Percentiles rank a stretch among this genome's conserved stretches.
These are phyloP conservation scores for Allygus modestus DNA, from an alignment of 2,888 invertebrate genomes.

Conservation along the genomic window DNA sequence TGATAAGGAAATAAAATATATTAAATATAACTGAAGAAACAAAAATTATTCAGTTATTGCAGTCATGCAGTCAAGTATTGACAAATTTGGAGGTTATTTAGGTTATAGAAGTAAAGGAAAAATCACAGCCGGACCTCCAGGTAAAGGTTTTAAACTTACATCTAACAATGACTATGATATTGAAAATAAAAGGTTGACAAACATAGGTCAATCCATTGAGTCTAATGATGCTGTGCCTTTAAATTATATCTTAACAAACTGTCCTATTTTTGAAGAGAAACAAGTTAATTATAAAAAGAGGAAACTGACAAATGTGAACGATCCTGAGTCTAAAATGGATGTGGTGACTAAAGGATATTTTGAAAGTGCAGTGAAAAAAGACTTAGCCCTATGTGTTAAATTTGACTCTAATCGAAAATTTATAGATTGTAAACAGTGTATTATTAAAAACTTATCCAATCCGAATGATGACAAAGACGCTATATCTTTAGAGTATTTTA, in stretches of 20 bases:
- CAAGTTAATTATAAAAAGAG: not conserved
- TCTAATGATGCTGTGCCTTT: not conserved
- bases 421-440: not conserved
- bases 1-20: too few species aligned
- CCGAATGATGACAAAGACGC: not conserved
- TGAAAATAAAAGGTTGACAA: not conserved
- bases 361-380: not conserved
- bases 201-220: not conserved
- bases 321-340: not conserved
- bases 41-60: not conserved
- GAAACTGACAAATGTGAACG: not conserved
- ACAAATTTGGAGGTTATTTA: constrained; percentile 5
- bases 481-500: not conserved
- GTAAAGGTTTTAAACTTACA: not conserved
- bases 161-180: not conserved
- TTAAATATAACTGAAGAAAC: too few species aligned
- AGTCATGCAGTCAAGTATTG: not conserved
- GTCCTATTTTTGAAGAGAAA: not conserved
- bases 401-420: not conserved
- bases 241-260: not conserved
- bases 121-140: not conserved
- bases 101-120: not conserved
- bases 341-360: not conserved
- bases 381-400: not conserved
- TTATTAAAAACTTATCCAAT: not conserved